Conservation (phyloP, 2,888 invertebrate species). For the Gonocerus acuteangulatus region DNA sequence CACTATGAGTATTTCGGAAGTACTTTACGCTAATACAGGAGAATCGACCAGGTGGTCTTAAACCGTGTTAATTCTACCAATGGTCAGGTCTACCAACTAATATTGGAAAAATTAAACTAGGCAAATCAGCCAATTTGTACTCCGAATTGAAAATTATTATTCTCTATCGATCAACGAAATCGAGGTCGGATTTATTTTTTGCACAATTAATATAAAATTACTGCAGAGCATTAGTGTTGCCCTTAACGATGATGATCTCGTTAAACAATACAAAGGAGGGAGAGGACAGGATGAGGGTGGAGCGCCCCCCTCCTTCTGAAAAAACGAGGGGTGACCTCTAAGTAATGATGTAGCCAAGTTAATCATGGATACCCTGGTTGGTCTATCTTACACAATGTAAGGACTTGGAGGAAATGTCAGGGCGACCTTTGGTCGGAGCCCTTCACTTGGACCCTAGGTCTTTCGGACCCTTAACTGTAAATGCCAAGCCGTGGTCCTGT, state of each 20-base stretch:
- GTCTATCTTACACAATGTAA: constrained; percentile 9
- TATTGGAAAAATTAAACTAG: too few species aligned
- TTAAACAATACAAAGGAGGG: constrained; percentile 18
- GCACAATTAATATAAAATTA: too few species aligned
- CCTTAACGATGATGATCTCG: constrained; percentile 19
- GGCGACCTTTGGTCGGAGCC: constrained; percentile 11
- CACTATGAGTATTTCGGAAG: too few species aligned
- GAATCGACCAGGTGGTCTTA: too few species aligned
- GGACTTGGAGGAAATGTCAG: constrained; percentile 12
- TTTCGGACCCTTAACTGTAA: constrained; percentile 18
- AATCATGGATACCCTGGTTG: constrained; percentile 10
- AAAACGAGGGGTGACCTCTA: constrained; percentile 16
- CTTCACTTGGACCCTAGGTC: constrained; percentile 2
- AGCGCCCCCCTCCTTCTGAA: not conserved
- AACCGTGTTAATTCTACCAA: too few species aligned
- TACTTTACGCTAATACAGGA: too few species aligned
- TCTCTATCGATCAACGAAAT: too few species aligned
- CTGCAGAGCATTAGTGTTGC: not conserved
- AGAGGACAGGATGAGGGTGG: not conserved
- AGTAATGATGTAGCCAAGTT: constrained; percentile 23
- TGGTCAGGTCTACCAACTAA: too few species aligned
- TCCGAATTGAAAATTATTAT: too few species aligned
- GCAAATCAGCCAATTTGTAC: too few species aligned
- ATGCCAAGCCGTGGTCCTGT: constrained; percentile 11
- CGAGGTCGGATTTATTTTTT: too few species aligned